phyloP scores from a whole-genome alignment of 2,888 invertebrate species.

The Drosophila borborema region DNA sequence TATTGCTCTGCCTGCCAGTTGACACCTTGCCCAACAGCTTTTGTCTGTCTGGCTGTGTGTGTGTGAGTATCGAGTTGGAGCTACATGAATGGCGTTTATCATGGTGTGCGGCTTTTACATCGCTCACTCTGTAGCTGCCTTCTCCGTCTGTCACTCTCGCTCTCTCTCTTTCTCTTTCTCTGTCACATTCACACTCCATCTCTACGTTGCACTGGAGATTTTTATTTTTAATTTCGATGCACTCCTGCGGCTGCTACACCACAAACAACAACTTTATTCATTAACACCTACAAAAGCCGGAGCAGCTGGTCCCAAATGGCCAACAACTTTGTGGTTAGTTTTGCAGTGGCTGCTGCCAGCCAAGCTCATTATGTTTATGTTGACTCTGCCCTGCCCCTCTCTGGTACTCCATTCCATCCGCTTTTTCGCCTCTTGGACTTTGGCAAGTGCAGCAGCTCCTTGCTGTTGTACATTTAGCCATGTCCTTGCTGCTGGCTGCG shows the following conservation, averaged over 20 bases:
- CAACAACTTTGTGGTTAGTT: conserved; percentile 78
- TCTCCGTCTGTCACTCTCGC: conserved; percentile 9
- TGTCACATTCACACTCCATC: background rate
- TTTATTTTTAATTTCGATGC: conserved; percentile 34
- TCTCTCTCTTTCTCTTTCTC: conserved; percentile 3
- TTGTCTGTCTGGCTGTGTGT: conserved; percentile 26
- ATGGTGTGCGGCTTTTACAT: conserved; percentile 65
- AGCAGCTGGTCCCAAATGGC: conserved; percentile 62
- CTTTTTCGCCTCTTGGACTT: background rate
- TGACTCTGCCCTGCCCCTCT: background rate
- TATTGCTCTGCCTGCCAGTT: conserved; percentile 55
- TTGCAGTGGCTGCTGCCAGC: conserved; percentile 45
- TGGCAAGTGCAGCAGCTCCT: conserved; percentile 56
- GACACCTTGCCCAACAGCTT: conserved; percentile 67
- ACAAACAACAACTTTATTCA: conserved; percentile 81
- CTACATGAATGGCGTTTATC: conserved; percentile 72
- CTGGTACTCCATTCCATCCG: background rate
- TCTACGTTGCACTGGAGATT: conserved; percentile 20
- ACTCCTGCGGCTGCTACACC: conserved; percentile 66
- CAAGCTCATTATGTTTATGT: conserved; percentile 75
- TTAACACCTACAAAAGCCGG: conserved; percentile 77
- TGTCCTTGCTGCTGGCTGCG: conserved; percentile 56
- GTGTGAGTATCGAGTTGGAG: conserved; percentile 36
- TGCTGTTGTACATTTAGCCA: conserved; percentile 59
- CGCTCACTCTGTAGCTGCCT: conserved; percentile 22